phyloP scores from a whole-genome alignment of 2,797 vertebrate genomes.

The Agapornis canus region DNA sequence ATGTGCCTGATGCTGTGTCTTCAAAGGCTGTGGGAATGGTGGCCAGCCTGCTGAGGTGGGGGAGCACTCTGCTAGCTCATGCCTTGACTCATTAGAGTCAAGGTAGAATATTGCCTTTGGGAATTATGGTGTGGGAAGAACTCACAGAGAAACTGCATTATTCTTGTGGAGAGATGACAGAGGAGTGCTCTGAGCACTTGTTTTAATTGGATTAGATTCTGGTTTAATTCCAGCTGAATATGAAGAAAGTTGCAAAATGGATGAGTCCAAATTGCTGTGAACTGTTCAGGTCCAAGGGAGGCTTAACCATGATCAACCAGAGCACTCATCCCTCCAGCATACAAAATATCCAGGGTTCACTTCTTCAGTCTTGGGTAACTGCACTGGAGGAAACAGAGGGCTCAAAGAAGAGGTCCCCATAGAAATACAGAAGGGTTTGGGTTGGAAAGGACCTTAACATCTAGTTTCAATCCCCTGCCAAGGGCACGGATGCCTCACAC shows the following conservation, averaged over 20 bases:
- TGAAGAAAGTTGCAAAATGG: background rate
- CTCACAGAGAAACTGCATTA: background rate
- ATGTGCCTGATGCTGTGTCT: background rate
- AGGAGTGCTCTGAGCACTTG: background rate
- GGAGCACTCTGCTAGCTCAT: background rate
- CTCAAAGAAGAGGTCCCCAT: background rate
- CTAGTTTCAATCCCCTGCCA: background rate
- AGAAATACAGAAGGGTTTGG: background rate
- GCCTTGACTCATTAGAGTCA: background rate
- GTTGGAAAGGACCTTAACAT: background rate
- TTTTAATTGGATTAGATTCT: background rate
- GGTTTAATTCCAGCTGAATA: background rate
- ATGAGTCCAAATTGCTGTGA: background rate
- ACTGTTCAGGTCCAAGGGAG: background rate
- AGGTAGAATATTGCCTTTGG: background rate
- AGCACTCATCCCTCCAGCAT: background rate
- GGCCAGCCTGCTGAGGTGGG: accelerated
- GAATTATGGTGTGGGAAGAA: background rate
- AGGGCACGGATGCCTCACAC: background rate
- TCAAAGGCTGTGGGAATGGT: background rate
- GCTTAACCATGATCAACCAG: background rate
- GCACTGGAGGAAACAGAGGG: background rate
- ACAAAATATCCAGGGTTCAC: background rate
- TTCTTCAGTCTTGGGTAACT: background rate
- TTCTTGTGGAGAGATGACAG: accelerated